phyloP scores from a whole-genome alignment of 2,797 vertebrate species.

The Xyrichtys novacula region DNA sequence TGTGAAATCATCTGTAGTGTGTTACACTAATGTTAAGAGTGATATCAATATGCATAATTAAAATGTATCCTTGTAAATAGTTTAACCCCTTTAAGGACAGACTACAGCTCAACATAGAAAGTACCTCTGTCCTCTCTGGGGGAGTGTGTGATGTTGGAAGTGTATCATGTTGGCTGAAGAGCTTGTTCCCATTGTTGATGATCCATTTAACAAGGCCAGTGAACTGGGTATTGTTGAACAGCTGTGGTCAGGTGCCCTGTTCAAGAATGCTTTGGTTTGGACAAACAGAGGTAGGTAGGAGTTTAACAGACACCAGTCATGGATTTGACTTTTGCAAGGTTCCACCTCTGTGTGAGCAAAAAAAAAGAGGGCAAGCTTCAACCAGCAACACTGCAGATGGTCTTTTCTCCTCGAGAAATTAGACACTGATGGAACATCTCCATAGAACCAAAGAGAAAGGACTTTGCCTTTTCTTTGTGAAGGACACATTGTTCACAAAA shows the following conservation, averaged over 20 bases:
- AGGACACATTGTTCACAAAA: slow-evolving; percentile 62
- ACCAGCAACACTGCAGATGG: slow-evolving; percentile 45
- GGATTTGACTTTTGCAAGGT: slow-evolving; percentile 47
- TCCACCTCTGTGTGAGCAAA: slow-evolving; percentile 31
- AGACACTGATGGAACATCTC: slow-evolving; percentile 53
- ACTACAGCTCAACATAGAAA: slow-evolving; percentile 13
- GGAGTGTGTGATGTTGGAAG: slow-evolving; percentile 29
- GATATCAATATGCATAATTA: slow-evolving; percentile 7
- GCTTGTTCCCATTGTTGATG: slow-evolving; percentile 48
- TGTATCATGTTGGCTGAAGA: slow-evolving; percentile 37
- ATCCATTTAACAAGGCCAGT: slow-evolving; percentile 54
- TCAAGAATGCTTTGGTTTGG: slow-evolving; percentile 43
- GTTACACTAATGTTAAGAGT: background rate
- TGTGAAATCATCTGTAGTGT: background rate
- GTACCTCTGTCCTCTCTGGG: slow-evolving; percentile 19
- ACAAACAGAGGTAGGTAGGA: slow-evolving; percentile 13
- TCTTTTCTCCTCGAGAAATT: slow-evolving; percentile 47
- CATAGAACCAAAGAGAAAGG: slow-evolving; percentile 54
- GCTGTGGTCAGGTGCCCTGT: slow-evolving; percentile 53
- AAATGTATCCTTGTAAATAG: slow-evolving; percentile 6
- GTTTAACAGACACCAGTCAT: slow-evolving; percentile 22
- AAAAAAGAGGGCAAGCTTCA: slow-evolving; percentile 24
- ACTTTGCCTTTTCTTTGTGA: slow-evolving; percentile 57
- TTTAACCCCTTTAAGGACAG: slow-evolving; percentile 24
- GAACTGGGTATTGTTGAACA: slow-evolving; percentile 43